Base-by-base conservation (phyloP, 2,888 invertebrate species). In the Limenitis camilla region DNA sequence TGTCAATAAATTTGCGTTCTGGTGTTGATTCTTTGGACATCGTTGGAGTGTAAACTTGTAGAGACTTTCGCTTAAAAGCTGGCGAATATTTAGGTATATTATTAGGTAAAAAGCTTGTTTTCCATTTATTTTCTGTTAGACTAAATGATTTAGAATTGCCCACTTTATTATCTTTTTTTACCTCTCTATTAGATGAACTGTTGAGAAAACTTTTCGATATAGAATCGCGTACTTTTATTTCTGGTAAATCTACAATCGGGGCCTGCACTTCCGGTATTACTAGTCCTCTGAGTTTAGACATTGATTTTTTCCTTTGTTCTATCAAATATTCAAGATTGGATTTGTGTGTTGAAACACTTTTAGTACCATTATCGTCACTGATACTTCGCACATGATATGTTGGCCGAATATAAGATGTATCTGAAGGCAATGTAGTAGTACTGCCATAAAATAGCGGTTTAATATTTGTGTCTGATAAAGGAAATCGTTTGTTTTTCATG, bases 231-330 rank as follows among this genome's bases (percentile, higher is more conserved):
- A 94, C 94, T 78, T 93, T 94, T 49, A 96, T 96, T 87, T 94
- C 94, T 1, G 96, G 95, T 67, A 96, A 83, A 78, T 94, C 94
- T 43, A 93, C 86, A 47, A 92, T 90, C 35, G 91, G 90, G 19
- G 77, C 76, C 70, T 91, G 90, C 50, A 89, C 87, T 79, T 96
- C 96, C 5, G 96, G 96, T 71, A 96, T 96, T 32, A 95, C 94
- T 64, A 96, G 82, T n/a, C 96, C 96, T 68, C 95, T 90, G 54
- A 96, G 79, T 77, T 96, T 96, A 3, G 95, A 94, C 79, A 95
- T 91, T 19, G 93, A 93, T 69, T 92, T 93, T 61, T 93, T 91
- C 51, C 96, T 89, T 72, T 95, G 94, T 76, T 96, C 96, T 63
- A 94, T 90, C 61, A 96, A 81, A 63, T 92, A 91, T 65, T 92